Evolutionary conservation across 2,888 invertebrate genomes (phyloP).

Genomic region (Hybos culiciformis): DNA sequence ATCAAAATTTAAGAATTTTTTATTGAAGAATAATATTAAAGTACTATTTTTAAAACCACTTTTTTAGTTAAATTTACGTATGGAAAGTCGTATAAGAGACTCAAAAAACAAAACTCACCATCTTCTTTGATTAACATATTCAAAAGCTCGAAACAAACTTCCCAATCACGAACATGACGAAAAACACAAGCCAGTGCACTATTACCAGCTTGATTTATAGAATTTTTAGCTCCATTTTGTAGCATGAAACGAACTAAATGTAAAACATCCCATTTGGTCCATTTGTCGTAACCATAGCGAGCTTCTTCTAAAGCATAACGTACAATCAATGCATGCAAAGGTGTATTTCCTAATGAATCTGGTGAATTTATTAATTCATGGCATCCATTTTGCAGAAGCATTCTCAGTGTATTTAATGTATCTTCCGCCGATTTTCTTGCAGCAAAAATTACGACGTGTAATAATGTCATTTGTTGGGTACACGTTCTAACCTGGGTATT

Average conservation of each 20-base stretch:
- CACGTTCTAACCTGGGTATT: conserved; percentile 54
- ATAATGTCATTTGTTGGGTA: conserved; percentile 55
- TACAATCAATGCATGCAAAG: conserved; percentile 50
- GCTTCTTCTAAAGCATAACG: conserved; percentile 57
- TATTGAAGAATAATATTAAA: background rate
- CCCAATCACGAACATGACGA: conserved; percentile 56
- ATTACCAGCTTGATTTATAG: conserved; percentile 55
- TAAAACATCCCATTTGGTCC: conserved; percentile 62
- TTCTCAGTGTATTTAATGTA: conserved; percentile 51
- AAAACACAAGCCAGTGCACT: conserved; percentile 57
- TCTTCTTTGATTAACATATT: conserved; percentile 36
- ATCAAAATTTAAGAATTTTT: too few species aligned
- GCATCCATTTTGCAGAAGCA: conserved; percentile 57
- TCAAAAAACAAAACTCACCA: conserved; percentile 19
- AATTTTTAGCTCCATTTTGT: conserved; percentile 50
- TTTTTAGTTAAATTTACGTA: too few species aligned
- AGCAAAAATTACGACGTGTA: conserved; percentile 51
- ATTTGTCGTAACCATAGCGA: conserved; percentile 50
- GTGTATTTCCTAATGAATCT: conserved; percentile 59
- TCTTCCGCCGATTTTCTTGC: conserved; percentile 58
- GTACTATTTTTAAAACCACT: too few species aligned
- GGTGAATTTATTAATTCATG: conserved; percentile 58
- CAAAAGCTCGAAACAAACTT: conserved; percentile 38
- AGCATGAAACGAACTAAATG: conserved; percentile 49
- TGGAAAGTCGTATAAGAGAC: background rate